Evolutionary conservation across 1,140 invertebrate species (phyloP).

Genomic region (Neotoxoptera formosana): DNA sequence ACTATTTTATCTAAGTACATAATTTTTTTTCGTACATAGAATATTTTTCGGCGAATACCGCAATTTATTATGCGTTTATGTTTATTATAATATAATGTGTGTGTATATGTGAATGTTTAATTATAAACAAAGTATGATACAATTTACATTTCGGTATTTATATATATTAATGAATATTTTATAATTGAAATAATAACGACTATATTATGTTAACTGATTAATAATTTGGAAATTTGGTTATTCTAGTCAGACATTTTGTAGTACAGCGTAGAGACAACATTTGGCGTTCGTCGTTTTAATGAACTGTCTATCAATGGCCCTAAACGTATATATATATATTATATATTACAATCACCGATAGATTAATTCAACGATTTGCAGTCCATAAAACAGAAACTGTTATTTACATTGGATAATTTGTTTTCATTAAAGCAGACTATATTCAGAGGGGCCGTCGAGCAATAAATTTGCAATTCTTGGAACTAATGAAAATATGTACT

Average conservation of each 20-base stretch:
- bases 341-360: neutral
- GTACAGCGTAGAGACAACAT: neutral
- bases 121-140: neutral
- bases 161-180: too few relatives aligned
- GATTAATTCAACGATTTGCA: slow-evolving; percentile 4
- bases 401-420: slow-evolving; percentile 9
- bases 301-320: slow-evolving; percentile 5
- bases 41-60: neutral
- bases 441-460: neutral
- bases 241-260: neutral
- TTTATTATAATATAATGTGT: too few relatives aligned
- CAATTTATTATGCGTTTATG: neutral
- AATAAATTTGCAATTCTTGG: slow-evolving; percentile 1
- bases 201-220: neutral
- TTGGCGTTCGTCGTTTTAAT: neutral
- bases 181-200: neutral
- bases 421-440: neutral
- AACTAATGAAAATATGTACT: slow-evolving; percentile 18
- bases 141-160: neutral
- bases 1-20: neutral
- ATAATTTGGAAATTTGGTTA: neutral
- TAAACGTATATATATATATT: neutral
- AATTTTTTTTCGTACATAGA: neutral
- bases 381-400: slow-evolving; percentile 2
- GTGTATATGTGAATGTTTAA: neutral